Percentiles rank a stretch among this genome's conserved stretches.
Evolutionary conservation across 2,888 invertebrate genomes (phyloP).

Genomic region (Apodemia hepburni): DNA sequence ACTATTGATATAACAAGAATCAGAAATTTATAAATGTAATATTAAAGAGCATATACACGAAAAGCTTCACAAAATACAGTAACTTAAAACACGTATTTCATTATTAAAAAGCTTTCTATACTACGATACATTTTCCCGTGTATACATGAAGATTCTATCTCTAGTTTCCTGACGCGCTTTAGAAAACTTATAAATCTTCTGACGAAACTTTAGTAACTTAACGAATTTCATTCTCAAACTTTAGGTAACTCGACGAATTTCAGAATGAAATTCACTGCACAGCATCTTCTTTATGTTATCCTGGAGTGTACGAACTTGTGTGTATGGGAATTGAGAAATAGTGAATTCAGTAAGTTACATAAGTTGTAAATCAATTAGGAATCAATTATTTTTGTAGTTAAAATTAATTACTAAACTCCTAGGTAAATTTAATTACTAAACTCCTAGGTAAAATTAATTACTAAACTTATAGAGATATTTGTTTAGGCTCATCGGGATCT

Average conservation of each 20-base stretch:
- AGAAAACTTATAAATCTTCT: slow-evolving; percentile 13
- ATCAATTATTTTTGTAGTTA: background rate
- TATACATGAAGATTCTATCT: slow-evolving; percentile 9
- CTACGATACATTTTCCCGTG: background rate
- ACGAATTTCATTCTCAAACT: background rate
- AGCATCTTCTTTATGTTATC: background rate
- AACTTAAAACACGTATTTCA: slow-evolving; percentile 6
- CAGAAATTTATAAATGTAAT: no score
- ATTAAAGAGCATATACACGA: no score
- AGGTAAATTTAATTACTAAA: no score
- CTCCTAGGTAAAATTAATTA: no score
- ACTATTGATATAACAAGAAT: no score
- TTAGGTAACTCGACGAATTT: slow-evolving; percentile 8
- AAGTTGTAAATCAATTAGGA: background rate
- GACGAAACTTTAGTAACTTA: slow-evolving; percentile 11
- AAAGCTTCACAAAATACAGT: no score
- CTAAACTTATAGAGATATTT: no score
- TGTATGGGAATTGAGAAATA: background rate
- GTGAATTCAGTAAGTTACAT: background rate
- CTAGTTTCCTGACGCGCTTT: slow-evolving; percentile 10
- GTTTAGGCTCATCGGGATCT: no score
- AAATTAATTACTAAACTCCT: no score
- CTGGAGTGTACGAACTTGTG: background rate
- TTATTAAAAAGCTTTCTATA: slow-evolving; percentile 10
- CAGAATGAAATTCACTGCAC: background rate